Base-by-base conservation (phyloP, 2,888 invertebrate species). In the Drosophila borborema region DNA sequence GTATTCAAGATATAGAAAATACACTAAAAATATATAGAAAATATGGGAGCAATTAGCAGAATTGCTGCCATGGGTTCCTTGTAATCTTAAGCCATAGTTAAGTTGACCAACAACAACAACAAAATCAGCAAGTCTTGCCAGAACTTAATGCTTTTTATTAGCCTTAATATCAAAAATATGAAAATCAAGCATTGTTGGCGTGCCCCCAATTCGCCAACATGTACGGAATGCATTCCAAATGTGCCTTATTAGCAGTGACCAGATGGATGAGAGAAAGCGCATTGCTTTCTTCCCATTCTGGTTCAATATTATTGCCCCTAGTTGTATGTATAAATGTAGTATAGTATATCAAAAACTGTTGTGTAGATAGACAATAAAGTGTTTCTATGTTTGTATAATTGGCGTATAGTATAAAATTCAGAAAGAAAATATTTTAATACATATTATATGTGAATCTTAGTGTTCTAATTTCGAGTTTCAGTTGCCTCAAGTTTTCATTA, bases 121-220 rank as follows among this genome's bases (percentile, higher is more conserved):
- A 92, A 89, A 91, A 92, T 91, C 91, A 74, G 85, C 62, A 84
- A 86, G 91, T 91, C 91, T 92, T 91, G 85, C 90, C 91, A 92
- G 88, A 86, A 86, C 79, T 84, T 81, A 90, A 90, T 58, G 61
- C 56, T 67, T 40, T 67, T 66, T 67, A 53, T 69, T 64, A 70
- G 53, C 38, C 45, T 56, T 56, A 63, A 36, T 51, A 23, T 67
- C 43, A 31, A 41, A 28, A 58, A 10, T 43, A 45, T 14, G 9
- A 34, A 34, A 65, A 28, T 31, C 46, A 10, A 31, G 12, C 10
- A 10, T 10, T 10, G 49, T 31, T 49, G 49, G 49, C 49, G n/a
- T 5, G 49, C 12, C 12, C 31, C 12, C 9, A 23, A 28, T 28
- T 46, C 10, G 23, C 41, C 55, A 53, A 41, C 16, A 1, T 51